A percentile compares a stretch with the other conserved stretches of the same genome.
These are phyloP conservation scores for Orcinus orca DNA, from an alignment of 2,113 vertebrate species.

Conservation along the genomic window DNA sequence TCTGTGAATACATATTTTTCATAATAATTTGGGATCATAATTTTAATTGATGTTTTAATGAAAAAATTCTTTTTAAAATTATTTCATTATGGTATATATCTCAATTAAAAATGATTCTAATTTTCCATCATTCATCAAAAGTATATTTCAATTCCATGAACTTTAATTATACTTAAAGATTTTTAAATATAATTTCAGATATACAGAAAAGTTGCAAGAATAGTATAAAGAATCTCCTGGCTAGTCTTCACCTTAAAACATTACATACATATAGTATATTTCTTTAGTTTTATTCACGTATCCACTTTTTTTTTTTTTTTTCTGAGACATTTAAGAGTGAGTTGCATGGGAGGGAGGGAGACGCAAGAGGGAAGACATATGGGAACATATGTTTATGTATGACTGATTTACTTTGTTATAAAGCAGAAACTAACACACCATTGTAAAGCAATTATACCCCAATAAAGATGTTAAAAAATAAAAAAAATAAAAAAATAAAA, in stretches of 20 bases:
- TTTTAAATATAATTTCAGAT: background rate
- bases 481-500: background rate
- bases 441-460: too few relatives aligned
- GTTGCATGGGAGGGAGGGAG: background rate
- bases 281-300: background rate
- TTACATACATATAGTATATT: background rate
- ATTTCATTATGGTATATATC: background rate
- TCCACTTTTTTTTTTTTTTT: background rate
- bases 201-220: constrained; percentile 16
- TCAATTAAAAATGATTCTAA: background rate
- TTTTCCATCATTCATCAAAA: background rate
- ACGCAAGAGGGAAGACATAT: too few relatives aligned
- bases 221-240: background rate
- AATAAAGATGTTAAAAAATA: too few relatives aligned
- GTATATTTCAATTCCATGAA: background rate
- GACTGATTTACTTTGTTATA: too few relatives aligned
- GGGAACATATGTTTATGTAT: too few relatives aligned
- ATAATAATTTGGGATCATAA: background rate
- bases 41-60: background rate
- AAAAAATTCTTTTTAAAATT: background rate
- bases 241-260: background rate
- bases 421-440: too few relatives aligned
- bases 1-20: background rate
- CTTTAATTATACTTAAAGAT: background rate
- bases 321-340: background rate